These are phyloP conservation scores for Xiphophorus birchmanni DNA, from an alignment of 2,797 vertebrate species.

Conservation along the genomic window DNA sequence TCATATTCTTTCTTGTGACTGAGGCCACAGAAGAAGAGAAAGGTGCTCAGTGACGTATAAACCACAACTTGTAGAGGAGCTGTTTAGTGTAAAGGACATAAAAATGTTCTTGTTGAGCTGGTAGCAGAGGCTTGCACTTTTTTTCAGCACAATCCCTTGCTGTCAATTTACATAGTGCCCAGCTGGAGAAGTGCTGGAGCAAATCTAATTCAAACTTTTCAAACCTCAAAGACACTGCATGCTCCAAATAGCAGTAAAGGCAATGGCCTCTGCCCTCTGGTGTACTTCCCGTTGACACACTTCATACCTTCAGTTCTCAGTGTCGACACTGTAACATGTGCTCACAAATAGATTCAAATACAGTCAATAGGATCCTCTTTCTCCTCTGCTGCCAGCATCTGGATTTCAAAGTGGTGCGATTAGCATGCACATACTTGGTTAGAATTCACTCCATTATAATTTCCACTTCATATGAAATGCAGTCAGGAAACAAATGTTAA, in stretches of 20 bases:
- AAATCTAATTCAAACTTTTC: constrained; percentile 76
- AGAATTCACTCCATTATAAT: constrained; percentile 67
- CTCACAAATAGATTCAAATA: constrained; percentile 75
- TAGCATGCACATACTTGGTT: constrained; percentile 71
- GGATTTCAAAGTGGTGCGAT: constrained; percentile 66
- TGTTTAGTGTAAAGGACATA: constrained; percentile 42
- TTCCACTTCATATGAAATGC: constrained; percentile 68
- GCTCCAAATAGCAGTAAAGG: constrained; percentile 70
- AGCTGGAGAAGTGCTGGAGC: constrained; percentile 77
- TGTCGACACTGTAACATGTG: constrained; percentile 70
- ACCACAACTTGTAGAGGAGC: constrained; percentile 51
- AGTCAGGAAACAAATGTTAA: constrained; percentile 68
- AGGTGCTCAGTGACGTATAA: constrained; percentile 44
- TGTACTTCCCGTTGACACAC: constrained; percentile 64
- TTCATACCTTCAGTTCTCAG: constrained; percentile 57
- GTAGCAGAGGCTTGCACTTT: constrained; percentile 50
- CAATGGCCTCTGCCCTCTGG: constrained; percentile 71
- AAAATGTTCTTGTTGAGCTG: constrained; percentile 44
- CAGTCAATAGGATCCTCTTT: constrained; percentile 71
- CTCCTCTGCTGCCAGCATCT: constrained; percentile 71
- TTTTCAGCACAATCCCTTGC: constrained; percentile 55
- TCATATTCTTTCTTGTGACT: constrained; percentile 56
- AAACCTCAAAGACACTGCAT: constrained; percentile 70
- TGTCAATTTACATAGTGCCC: constrained; percentile 75
- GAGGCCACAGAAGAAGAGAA: constrained; percentile 57